These are phyloP conservation scores for Microcebus griseorufus DNA, from an alignment of 2,113 vertebrate species.

Conservation along the genomic window DNA sequence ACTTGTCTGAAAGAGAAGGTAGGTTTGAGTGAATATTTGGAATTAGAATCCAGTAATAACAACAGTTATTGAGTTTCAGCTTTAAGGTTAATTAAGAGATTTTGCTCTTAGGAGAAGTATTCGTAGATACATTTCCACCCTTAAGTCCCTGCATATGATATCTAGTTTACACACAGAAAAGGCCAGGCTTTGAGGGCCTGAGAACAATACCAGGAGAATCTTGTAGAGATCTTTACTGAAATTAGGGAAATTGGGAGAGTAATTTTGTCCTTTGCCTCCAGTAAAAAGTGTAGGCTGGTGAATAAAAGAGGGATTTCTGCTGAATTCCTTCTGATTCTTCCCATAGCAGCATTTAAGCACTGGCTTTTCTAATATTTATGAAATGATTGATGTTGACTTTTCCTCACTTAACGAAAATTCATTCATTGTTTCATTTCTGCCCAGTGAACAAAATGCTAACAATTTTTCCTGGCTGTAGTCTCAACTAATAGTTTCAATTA, in stretches of 20 bases:
- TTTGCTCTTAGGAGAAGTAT: neutral
- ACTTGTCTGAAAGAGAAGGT: too few species aligned
- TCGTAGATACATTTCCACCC: neutral
- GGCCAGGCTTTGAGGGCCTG: neutral
- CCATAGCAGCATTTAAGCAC: neutral
- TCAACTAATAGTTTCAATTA: slow-evolving; percentile 36
- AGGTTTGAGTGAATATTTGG: slow-evolving; percentile 28
- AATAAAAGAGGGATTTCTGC: neutral
- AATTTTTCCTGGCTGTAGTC: neutral
- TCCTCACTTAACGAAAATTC: slow-evolving; percentile 30
- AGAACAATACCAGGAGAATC: neutral
- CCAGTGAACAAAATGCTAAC: slow-evolving; percentile 15
- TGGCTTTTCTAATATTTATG: neutral
- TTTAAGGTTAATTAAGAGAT: neutral
- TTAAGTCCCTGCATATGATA: neutral
- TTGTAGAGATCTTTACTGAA: slow-evolving; percentile 3
- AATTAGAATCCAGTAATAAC: neutral
- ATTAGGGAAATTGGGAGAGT: slow-evolving; percentile 27
- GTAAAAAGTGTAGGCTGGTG: neutral
- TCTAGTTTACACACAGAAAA: neutral
- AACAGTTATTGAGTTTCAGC: neutral
- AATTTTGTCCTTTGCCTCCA: slow-evolving; percentile 17
- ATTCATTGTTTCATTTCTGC: slow-evolving; percentile 44
- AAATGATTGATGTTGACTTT: slow-evolving; percentile 36
- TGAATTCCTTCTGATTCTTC: neutral